phyloP scores from a whole-genome alignment of 2,888 invertebrate genomes.

The Pachycephus smyrnensis region DNA sequence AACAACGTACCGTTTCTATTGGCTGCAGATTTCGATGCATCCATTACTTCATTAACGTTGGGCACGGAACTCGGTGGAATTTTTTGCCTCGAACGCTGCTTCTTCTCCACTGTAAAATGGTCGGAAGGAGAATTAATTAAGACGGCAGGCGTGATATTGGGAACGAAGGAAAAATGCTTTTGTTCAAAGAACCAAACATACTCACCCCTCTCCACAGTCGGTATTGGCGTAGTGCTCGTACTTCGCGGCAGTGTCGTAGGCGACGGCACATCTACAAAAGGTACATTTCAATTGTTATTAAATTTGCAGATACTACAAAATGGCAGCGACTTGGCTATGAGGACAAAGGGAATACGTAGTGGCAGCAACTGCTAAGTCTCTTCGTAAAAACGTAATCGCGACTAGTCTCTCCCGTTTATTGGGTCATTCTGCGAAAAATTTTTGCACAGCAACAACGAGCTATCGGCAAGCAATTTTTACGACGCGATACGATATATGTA shows the following conservation, averaged over 20 bases:
- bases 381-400: neutral
- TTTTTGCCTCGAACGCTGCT: slow-evolving; percentile 48
- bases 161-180: neutral
- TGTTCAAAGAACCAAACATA: neutral
- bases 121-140: neutral
- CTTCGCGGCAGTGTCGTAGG: slow-evolving; percentile 51
- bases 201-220: slow-evolving; percentile 48
- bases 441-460: too few relatives aligned
- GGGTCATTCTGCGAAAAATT: too few relatives aligned
- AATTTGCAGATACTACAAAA: neutral
- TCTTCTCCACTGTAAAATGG: slow-evolving; percentile 48
- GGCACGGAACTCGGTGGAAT: slow-evolving; percentile 47
- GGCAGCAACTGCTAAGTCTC: neutral
- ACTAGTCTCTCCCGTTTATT: neutral
- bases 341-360: neutral
- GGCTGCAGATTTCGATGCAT: slow-evolving; percentile 50
- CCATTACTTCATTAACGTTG: slow-evolving; percentile 52
- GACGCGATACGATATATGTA: too few relatives aligned
- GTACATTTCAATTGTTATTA: neutral
- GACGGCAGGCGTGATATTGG: neutral
- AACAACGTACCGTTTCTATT: slow-evolving; percentile 44
- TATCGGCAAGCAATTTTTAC: too few relatives aligned
- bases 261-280: slow-evolving; percentile 51
- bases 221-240: slow-evolving; percentile 43
- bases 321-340: neutral